Evolutionary conservation across 2,888 invertebrate species (phyloP).

Genomic region (Drosophila nr. fundita): DNA sequence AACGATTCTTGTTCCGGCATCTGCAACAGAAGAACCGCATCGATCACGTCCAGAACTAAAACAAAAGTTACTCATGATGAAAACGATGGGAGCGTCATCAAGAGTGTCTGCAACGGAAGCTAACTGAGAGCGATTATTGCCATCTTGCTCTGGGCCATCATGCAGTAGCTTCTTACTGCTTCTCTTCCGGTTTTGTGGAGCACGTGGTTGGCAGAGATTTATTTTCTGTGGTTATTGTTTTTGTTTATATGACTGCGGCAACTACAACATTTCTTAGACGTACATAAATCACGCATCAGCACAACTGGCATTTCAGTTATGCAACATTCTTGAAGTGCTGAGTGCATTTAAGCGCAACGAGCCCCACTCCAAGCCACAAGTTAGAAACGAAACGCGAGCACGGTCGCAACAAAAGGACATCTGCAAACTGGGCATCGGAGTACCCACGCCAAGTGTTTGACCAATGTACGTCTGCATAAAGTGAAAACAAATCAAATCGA

Average conservation of each 20-base stretch:
- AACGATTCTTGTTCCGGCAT: conserved; percentile 51
- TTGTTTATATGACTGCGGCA: conserved; percentile 8
- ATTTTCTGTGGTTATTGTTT: not conserved
- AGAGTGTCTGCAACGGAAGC: conserved; percentile 45
- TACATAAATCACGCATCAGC: conserved; percentile 64
- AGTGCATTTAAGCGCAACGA: conserved; percentile 54
- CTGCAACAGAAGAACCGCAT: conserved; percentile 26
- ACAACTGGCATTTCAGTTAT: conserved; percentile 67
- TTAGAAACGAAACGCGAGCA: conserved; percentile 34
- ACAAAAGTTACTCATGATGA: conserved; percentile 45
- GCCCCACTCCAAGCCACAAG: conserved; percentile 42
- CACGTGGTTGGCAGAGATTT: conserved; percentile 44
- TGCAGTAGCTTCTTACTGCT: conserved; percentile 3
- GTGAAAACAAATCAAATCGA: conserved; percentile 1
- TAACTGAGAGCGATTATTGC: conserved; percentile 12
- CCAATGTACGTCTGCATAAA: conserved; percentile 22
- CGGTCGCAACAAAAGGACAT: conserved; percentile 30
- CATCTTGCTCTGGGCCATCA: conserved; percentile 39
- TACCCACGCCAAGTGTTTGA: not conserved
- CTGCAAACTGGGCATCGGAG: conserved; percentile 10
- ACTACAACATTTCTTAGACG: conserved; percentile 17
- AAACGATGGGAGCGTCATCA: conserved; percentile 11
- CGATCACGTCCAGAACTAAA: conserved; percentile 50
- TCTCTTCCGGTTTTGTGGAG: conserved; percentile 46
- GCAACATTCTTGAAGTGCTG: conserved; percentile 56